Conservation (phyloP, 2,888 invertebrate genomes). For the Artemia sp. region DNA sequence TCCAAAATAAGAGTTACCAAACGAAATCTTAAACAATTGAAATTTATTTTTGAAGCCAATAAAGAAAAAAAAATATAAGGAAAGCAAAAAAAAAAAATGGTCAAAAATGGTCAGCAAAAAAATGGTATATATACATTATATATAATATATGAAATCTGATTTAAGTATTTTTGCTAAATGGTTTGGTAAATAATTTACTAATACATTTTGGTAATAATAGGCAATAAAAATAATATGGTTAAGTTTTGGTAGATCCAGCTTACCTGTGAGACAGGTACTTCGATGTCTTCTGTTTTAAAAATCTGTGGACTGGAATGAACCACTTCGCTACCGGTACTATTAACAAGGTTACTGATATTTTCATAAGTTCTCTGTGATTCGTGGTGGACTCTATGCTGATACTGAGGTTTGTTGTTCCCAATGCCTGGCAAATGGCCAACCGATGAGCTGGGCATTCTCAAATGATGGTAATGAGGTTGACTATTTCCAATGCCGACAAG, state of each 20-base stretch:
- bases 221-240: too few species aligned
- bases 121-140: too few species aligned
- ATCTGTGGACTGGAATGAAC: background rate
- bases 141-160: too few species aligned
- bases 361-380: conserved; percentile 25
- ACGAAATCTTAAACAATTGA: too few species aligned
- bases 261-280: background rate
- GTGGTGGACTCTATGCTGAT: conserved; percentile 9
- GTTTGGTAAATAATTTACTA: too few species aligned
- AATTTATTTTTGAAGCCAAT: too few species aligned
- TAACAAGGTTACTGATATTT: conserved; percentile 24
- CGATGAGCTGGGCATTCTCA: background rate
- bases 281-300: background rate
- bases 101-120: too few species aligned
- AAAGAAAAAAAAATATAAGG: too few species aligned
- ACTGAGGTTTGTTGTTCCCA: background rate
- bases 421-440: background rate
- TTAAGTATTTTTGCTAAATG: too few species aligned
- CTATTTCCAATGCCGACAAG: background rate
- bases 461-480: background rate
- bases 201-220: too few species aligned
- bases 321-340: conserved; percentile 9
- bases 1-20: too few species aligned
- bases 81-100: too few species aligned
- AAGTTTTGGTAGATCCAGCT: background rate